A percentile compares a stretch with the other conserved stretches of the same genome.
Evolutionary conservation across 2,888 invertebrate species (phyloP).

Genomic region (Heliconius erato): DNA sequence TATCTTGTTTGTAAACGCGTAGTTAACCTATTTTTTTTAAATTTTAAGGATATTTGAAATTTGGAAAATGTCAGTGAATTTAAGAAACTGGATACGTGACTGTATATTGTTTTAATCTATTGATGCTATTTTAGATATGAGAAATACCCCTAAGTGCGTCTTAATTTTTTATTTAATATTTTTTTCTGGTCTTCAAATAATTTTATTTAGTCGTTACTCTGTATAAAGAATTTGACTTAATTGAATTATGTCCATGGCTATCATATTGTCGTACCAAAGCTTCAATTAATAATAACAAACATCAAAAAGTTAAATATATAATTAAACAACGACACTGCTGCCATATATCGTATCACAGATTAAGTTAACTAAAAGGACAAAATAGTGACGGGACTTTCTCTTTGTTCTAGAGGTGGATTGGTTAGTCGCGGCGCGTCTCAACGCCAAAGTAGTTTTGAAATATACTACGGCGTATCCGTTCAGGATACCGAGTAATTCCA

Average conservation of each 20-base stretch:
- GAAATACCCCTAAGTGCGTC: no score
- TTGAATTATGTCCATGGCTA: background rate
- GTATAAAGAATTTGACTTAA: background rate
- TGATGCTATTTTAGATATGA: no score
- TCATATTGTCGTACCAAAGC: background rate
- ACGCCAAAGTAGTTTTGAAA: conserved; percentile 71
- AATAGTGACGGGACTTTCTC: conserved; percentile 60
- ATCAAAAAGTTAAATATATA: background rate
- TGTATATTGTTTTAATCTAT: background rate
- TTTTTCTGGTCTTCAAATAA: background rate
- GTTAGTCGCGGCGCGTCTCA: conserved; percentile 70
- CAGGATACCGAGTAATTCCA: conserved; percentile 67
- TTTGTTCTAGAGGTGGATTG: conserved; percentile 78
- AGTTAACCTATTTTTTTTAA: no score
- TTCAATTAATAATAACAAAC: background rate
- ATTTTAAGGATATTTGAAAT: no score
- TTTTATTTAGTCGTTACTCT: background rate
- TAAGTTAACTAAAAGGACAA: conserved; percentile 47
- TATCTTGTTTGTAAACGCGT: no score
- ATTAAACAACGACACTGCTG: background rate
- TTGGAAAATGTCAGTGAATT: no score
- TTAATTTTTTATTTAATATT: background rate
- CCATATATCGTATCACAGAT: conserved; percentile 14
- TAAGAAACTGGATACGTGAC: background rate
- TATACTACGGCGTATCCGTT: conserved; percentile 74